Evolutionary conservation across 1,140 invertebrate species (phyloP), one percentile per base, ranked within the genome.

Genomic region (Caenorhabditis remanei): DNA sequence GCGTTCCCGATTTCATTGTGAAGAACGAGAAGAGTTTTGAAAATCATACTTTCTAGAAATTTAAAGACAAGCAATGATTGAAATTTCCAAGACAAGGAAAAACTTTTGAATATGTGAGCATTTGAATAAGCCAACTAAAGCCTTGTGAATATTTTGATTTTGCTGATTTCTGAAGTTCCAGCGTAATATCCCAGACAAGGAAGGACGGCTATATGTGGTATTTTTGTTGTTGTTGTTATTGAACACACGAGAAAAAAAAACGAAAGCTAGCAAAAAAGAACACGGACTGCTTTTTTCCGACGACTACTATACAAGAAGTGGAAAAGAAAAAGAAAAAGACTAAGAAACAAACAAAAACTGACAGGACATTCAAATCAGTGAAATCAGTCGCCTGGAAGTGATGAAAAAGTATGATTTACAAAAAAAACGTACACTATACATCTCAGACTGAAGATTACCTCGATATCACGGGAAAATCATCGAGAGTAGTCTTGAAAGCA

Each of bases 161-260:
- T 63, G 24, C 21, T 32, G 50, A 53, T 53, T 53, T 3, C 21
- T 32, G 24, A 63, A 13, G 24, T 32, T 40, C 24, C 24, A 63
- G 24, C 24, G n/a, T 24, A 11, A 71, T 71, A 71, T 71, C 65
- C 11, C 21, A 79, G 43, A 79, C 40, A 7, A 71, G 65, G 41
- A 71, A 71, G 6, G 21, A 53, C 63, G 46, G 41, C 65, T 71
- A 43, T 71, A 71, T 71, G 41, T 71, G 65, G 9, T 63, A 63
- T 63, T 63, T 63, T 71, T 43, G 65, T 71, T 79, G 71, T 79
- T 79, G 71, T 79, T 67, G 32, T 67, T 79, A 50, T 79, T 50
- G 71, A n/a, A 24, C 46, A 50, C 21, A 79, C 46, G 46, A 21
- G 24, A 19, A 71, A 41, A 48, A 75, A 79, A 50, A 79, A 41